Conservation (phyloP, 1,140 invertebrate species). For the Drosophila sulfurigaster region DNA sequence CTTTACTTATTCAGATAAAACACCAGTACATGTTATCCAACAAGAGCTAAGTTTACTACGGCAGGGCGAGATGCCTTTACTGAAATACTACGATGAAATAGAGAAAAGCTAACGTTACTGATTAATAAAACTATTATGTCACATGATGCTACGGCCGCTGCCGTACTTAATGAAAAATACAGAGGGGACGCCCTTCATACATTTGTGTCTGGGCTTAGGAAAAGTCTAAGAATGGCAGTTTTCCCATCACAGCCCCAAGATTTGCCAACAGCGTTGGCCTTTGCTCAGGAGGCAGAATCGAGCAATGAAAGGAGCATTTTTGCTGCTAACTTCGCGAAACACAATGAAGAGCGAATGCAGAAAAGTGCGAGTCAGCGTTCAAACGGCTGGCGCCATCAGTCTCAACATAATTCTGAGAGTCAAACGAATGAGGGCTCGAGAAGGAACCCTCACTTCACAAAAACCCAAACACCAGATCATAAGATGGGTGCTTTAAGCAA, state of each 20-base stretch:
- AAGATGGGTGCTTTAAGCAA: too few relatives aligned
- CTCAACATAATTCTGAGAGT: background rate
- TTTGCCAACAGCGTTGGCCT: conserved; percentile 4
- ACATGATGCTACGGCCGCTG: conserved; percentile 7
- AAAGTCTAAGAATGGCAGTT: background rate
- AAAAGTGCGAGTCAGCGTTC: too few relatives aligned
- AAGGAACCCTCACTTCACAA: too few relatives aligned
- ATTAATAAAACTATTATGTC: conserved; percentile 41
- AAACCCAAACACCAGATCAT: too few relatives aligned
- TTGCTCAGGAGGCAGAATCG: conserved; percentile 28
- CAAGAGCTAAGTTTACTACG: background rate
- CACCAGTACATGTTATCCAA: background rate
- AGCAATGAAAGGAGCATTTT: too few relatives aligned
- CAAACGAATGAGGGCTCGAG: background rate
- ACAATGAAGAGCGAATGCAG: background rate
- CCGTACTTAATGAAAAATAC: conserved; percentile 32
- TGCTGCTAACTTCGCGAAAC: background rate
- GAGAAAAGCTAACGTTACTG: too few relatives aligned
- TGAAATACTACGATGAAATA: too few relatives aligned
- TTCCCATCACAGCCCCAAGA: conserved; percentile 8
- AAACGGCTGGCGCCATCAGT: too few relatives aligned
- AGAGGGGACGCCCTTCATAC: conserved; percentile 16
- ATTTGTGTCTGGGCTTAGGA: conserved; percentile 1
- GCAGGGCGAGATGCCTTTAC: too few relatives aligned
- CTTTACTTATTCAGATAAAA: too few relatives aligned